Conservation (phyloP, 30 jellyfish, hydroid and myxozoan genomes). For the Aurelia sp. region DNA sequence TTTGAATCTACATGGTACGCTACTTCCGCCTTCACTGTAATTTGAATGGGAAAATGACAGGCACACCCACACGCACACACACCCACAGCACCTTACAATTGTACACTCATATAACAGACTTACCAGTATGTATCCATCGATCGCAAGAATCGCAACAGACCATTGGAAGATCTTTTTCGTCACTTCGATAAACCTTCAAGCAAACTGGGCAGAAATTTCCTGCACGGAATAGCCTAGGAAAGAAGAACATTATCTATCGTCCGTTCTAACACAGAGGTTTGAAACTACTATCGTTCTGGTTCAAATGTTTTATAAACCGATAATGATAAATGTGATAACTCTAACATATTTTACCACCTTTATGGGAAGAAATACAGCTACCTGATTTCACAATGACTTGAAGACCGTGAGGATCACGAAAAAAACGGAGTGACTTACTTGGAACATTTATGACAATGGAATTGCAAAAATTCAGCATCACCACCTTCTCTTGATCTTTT, state of each 20-base stretch:
- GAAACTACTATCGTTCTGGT: too few species aligned
- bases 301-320: too few species aligned
- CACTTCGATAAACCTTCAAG: slow-evolving; percentile 85
- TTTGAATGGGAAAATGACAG: too few species aligned
- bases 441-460: slow-evolving; percentile 86
- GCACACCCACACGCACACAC: too few species aligned
- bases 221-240: slow-evolving; percentile 79
- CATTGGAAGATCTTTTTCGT: slow-evolving; percentile 84
- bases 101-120: too few species aligned
- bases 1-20: too few species aligned
- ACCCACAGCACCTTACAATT: too few species aligned
- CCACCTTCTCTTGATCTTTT: slow-evolving; percentile 83
- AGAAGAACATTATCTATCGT: background rate
- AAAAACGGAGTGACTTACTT: slow-evolving; percentile 46
- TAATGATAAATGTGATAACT: too few species aligned
- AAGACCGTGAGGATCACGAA: background rate
- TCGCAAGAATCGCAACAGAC: slow-evolving; percentile 93
- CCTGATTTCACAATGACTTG: background rate
- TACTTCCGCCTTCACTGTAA: too few species aligned
- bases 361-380: too few species aligned
- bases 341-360: too few species aligned
- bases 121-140: slow-evolving; percentile 98
- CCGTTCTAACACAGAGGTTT: too few species aligned
- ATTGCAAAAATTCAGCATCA: slow-evolving; percentile 81
- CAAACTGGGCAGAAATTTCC: slow-evolving; percentile 97